Evolutionary conservation across 2,888 invertebrate species (phyloP).

Genomic region (Hemithea aestivaria): DNA sequence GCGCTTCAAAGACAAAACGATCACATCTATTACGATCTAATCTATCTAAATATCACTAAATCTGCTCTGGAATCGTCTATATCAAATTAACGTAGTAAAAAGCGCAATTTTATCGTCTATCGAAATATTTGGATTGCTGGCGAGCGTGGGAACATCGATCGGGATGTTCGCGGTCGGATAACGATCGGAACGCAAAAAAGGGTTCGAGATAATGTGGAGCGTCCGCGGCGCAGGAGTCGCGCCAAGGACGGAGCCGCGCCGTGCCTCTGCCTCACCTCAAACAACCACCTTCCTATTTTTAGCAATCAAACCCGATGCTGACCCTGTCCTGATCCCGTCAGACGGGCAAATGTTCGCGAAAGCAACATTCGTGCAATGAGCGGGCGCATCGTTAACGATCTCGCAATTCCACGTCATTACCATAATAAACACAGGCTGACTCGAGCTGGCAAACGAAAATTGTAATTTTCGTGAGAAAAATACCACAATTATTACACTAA

Average conservation of each 20-base stretch:
- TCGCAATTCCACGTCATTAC: slow-evolving; percentile 32
- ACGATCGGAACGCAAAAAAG: slow-evolving; percentile 75
- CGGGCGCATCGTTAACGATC: slow-evolving; percentile 40
- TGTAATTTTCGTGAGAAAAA: slow-evolving; percentile 17
- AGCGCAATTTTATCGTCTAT: slow-evolving; percentile 62
- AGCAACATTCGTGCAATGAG: slow-evolving; percentile 35
- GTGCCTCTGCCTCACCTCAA: slow-evolving; percentile 32
- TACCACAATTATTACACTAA: slow-evolving; percentile 25
- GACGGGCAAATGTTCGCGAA: slow-evolving; percentile 42
- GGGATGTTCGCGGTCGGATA: slow-evolving; percentile 71
- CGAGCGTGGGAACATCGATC: slow-evolving; percentile 68
- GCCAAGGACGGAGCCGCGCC: slow-evolving; percentile 56
- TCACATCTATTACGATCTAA: slow-evolving; percentile 20
- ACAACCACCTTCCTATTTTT: slow-evolving; percentile 69
- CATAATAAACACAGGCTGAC: slow-evolving; percentile 26
- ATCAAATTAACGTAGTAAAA: slow-evolving; percentile 57
- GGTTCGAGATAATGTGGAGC: slow-evolving; percentile 66
- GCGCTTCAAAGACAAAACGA: slow-evolving; percentile 23
- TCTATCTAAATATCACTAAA: slow-evolving; percentile 20
- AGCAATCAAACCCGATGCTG: slow-evolving; percentile 64
- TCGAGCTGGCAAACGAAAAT: slow-evolving; percentile 18
- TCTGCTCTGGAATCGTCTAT: slow-evolving; percentile 39
- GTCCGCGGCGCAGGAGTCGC: slow-evolving; percentile 47
- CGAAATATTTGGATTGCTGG: slow-evolving; percentile 54
- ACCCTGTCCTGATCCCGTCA: slow-evolving; percentile 36